Conservation (phyloP, 37 sponge, comb jelly and placozoan genomes). For the Amphimedon queenslandica region DNA sequence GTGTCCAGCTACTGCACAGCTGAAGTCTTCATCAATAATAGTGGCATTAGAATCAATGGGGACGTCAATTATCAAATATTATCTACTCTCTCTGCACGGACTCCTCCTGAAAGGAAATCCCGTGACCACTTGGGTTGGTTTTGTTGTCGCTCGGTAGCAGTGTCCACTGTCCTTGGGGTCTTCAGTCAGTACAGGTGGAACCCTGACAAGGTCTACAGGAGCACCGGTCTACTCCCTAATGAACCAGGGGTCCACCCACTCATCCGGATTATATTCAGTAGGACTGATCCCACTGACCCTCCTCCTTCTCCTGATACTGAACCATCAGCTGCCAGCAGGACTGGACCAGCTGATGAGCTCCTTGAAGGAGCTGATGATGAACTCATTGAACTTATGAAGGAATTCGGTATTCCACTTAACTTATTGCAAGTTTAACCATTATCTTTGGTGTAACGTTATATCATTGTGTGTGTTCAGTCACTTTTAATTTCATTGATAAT, state of each 20-base stretch:
- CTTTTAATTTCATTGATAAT: too few relatives aligned
- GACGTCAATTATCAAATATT: slow-evolving; percentile 63
- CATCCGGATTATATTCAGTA: slow-evolving; percentile 51
- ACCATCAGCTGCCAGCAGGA: neutral
- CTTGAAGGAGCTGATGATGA: slow-evolving; percentile 70
- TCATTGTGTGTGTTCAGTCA: too few relatives aligned
- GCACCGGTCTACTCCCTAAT: slow-evolving; percentile 30
- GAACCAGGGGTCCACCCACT: slow-evolving; percentile 30
- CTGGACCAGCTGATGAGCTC: neutral
- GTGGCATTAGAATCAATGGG: slow-evolving; percentile 66
- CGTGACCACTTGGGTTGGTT: slow-evolving; percentile 72
- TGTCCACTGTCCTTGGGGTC: slow-evolving; percentile 44
- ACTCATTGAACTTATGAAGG: slow-evolving; percentile 64
- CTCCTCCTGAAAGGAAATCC: slow-evolving; percentile 46
- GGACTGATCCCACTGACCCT: neutral
- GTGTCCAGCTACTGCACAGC: slow-evolving; percentile 57
- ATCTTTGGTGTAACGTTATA: too few relatives aligned
- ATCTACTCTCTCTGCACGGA: slow-evolving; percentile 31
- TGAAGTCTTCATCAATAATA: slow-evolving; percentile 57
- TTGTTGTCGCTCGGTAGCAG: slow-evolving; percentile 48
- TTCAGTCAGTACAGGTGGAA: slow-evolving; percentile 62
- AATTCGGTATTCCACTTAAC: slow-evolving; percentile 68
- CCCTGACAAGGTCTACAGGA: slow-evolving; percentile 51
- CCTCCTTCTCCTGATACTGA: neutral
- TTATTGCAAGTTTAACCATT: slow-evolving; percentile 30